Conservation (phyloP, 1,140 invertebrate genomes). For the Holcopasites calliopsidis region DNA sequence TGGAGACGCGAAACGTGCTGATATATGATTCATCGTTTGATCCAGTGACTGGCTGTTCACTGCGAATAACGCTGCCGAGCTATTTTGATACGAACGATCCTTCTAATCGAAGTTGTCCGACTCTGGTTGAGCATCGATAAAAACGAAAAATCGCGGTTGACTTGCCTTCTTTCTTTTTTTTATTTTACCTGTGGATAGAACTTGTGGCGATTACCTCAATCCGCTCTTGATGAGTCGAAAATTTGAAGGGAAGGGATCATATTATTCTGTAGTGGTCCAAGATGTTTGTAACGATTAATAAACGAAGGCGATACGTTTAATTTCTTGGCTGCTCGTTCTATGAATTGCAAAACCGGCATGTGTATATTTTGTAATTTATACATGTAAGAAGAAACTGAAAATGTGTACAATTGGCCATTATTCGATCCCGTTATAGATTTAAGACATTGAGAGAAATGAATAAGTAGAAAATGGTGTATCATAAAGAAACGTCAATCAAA, state of each 20-base stretch:
- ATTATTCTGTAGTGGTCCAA: not conserved
- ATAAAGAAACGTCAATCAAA: too few species aligned
- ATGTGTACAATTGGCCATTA: too few species aligned
- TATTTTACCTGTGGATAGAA: not conserved
- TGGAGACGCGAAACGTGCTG: conserved; percentile 26
- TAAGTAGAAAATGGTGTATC: too few species aligned
- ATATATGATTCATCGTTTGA: conserved; percentile 71
- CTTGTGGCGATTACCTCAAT: not conserved
- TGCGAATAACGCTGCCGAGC: not conserved
- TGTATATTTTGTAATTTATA: too few species aligned
- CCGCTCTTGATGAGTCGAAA: not conserved
- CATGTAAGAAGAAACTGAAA: too few species aligned
- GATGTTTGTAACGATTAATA: too few species aligned
- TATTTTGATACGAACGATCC: conserved; percentile 4
- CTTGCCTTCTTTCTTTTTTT: not conserved
- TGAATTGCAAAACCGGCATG: too few species aligned
- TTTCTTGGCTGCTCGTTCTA: too few species aligned
- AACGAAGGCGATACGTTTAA: too few species aligned
- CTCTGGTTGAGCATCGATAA: not conserved
- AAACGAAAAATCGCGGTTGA: not conserved
- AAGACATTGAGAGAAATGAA: too few species aligned
- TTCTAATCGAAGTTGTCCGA: not conserved
- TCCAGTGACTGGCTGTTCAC: conserved; percentile 46
- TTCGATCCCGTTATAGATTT: too few species aligned
- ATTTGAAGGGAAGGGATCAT: not conserved